Base-by-base conservation (phyloP, 2,888 invertebrate genomes). In the Troides oblongomaculatus region DNA sequence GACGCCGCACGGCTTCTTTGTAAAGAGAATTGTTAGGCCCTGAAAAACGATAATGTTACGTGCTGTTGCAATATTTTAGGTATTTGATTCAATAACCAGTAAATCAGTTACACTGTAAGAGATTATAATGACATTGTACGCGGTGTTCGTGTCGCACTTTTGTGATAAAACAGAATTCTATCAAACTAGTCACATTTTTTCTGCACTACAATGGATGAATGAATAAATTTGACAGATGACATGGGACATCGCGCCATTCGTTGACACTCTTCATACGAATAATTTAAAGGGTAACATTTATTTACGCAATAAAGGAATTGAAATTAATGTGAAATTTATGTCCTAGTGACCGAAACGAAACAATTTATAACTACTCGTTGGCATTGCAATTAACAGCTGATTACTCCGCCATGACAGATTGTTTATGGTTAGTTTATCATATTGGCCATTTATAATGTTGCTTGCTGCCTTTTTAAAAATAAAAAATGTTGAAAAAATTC, bases 371-470 rank as follows among this genome's bases (percentile, higher is more conserved):
- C 72, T 84, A 82, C 77, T 85, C 83, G 79, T 79, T 86, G 84
- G 84, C 87, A 90, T 89, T 85, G 87, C 88, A 88, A 89, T 86
- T 88, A 90, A 86, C 91, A 91, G 90, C 90, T 91, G 91, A 92
- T 92, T 89, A 91, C 86, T 87, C 87, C 89, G 90, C 91, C 90
- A 90, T 90, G 88, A 85, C 87, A 86, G 84, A 76, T 80, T 81
- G 77, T 81, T 77, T 81, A 75, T 80, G 77, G 74, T 73, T 66
- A 70, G 66, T 63, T 70, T 70, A 66, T 60, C 66, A 21, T 66
- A 60, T 62, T 62, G 50, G 62, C 69, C 62, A 50, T 66, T 36
- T 66, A 25, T n/a, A 62, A 65, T 65, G 69, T 66, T 70, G 66
- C 70, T 66, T 70, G 66, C 70, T 23, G 23, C 6, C 8, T 53